Evolutionary conservation across 2,888 invertebrate species (phyloP).

Genomic region (Xiphydria camelus): DNA sequence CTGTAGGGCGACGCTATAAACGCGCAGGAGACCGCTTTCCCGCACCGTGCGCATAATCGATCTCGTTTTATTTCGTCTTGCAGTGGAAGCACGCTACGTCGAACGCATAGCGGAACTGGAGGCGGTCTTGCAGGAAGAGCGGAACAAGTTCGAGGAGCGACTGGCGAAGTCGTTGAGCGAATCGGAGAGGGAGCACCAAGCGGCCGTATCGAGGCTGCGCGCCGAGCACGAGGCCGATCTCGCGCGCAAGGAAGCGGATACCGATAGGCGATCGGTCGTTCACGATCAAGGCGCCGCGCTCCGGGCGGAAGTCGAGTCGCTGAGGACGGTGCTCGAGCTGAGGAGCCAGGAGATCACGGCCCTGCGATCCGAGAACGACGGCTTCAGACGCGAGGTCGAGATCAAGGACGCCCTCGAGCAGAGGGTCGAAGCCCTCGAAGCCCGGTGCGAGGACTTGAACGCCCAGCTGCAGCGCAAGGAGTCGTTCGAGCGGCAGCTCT

Average conservation of each 20-base stretch:
- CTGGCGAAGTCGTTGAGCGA: conserved; percentile 42
- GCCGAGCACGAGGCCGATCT: conserved; percentile 64
- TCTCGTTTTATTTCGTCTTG: conserved; percentile 18
- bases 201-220: conserved; percentile 41
- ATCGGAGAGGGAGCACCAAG: conserved; percentile 44
- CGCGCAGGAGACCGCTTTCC: no score
- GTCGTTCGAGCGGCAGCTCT: conserved; percentile 73
- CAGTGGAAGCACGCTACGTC: conserved; percentile 45
- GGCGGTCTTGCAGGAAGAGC: conserved; percentile 34
- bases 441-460: conserved; percentile 84
- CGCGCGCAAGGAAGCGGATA: conserved; percentile 60
- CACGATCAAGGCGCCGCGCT: conserved; percentile 60
- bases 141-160: conserved; percentile 38
- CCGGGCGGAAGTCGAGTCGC: conserved; percentile 77
- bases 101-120: conserved; percentile 30
- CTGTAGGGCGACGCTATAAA: no score
- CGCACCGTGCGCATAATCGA: no score
- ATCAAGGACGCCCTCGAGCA: conserved; percentile 73
- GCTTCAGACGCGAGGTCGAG: conserved; percentile 74
- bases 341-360: conserved; percentile 84
- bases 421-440: conserved; percentile 75
- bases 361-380: conserved; percentile 71
- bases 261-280: conserved; percentile 59
- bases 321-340: conserved; percentile 85
- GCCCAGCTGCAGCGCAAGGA: conserved; percentile 72